Base-by-base conservation (phyloP, 1,140 invertebrate species). In the Odontomachus brunneus region DNA sequence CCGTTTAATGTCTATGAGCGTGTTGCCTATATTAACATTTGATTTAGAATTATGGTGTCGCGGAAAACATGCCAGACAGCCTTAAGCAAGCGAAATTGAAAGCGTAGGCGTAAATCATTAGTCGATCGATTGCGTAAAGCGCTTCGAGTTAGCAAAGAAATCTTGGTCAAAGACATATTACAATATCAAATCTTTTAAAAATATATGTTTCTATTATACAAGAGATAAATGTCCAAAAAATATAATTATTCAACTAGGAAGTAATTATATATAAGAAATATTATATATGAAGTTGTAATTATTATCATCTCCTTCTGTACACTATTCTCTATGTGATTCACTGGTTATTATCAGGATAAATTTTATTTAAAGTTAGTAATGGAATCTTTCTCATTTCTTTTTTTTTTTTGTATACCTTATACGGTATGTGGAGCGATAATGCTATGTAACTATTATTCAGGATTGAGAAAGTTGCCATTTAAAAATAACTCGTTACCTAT, bases 11-110 rank as follows among this genome's bases (percentile, higher is more conserved):
- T 69, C 57, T 71, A 69, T 14, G 1, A 71, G n/a, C 33, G 22
- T 14, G 22, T 65, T 65, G 15, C 9, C 3, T 29, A 33, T 0
- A 7, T 0, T 59, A 57, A 78, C n/a, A n/a, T 78, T 78, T 57
- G 55, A 69, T 48, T 57, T 14, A 69, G 2, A 48, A 44, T 5
- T 44, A 11, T 7, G 22, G 3, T 55, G 9, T 44, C 29, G 9
- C 1, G 7, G 17, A 78, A 78, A 78, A 22, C 55, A 5, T 78
- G 63, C 57, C 22, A 71, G 11, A 19, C 24, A 44, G 38, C 2
- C 5, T 69, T 0, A 55, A 57, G 9, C 11, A 80, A 0, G 19
- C 33, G 4, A 78, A 78, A 69, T 80, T 55, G 49, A 9, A 67
- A 7, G 19, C 57, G 11, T 19, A 38, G 26, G 2, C 44, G 19